Conservation (phyloP, 2,797 vertebrate species). For the Phrynocephalus vlangalii region DNA sequence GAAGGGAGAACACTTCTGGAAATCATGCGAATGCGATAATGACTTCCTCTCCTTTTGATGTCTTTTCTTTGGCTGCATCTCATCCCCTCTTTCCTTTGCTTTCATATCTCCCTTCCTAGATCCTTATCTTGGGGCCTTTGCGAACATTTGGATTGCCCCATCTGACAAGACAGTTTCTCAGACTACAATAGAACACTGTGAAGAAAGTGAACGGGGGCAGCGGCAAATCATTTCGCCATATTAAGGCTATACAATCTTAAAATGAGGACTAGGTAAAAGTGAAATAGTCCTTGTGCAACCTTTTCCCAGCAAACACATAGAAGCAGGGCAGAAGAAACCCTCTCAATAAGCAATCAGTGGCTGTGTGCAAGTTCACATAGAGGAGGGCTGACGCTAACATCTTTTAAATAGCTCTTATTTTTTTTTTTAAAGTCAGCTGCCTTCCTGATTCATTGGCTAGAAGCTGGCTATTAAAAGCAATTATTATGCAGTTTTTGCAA, state of each 20-base stretch:
- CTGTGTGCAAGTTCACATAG: background rate
- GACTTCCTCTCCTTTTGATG: constrained; percentile 34
- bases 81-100: constrained; percentile 7
- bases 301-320: background rate
- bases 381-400: background rate
- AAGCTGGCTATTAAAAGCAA: background rate
- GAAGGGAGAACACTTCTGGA: constrained; percentile 38
- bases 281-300: constrained; percentile 43
- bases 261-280: constrained; percentile 50
- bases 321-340: background rate
- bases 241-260: constrained; percentile 31
- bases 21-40: constrained; percentile 29
- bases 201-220: constrained; percentile 53
- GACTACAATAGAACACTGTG: constrained; percentile 64
- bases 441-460: background rate
- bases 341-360: background rate
- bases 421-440: too few relatives aligned
- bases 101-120: constrained; percentile 49
- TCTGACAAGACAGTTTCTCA: constrained; percentile 54
- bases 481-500: background rate
- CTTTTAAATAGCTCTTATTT: background rate
- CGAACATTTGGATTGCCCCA: constrained; percentile 66
- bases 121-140: constrained; percentile 61
- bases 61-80: constrained; percentile 28
- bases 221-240: constrained; percentile 30